A percentile compares a stretch with the other conserved stretches of the same genome.
These are phyloP conservation scores for Pyrrhura leucotis DNA, from an alignment of 2,797 vertebrate species.

Conservation along the genomic window DNA sequence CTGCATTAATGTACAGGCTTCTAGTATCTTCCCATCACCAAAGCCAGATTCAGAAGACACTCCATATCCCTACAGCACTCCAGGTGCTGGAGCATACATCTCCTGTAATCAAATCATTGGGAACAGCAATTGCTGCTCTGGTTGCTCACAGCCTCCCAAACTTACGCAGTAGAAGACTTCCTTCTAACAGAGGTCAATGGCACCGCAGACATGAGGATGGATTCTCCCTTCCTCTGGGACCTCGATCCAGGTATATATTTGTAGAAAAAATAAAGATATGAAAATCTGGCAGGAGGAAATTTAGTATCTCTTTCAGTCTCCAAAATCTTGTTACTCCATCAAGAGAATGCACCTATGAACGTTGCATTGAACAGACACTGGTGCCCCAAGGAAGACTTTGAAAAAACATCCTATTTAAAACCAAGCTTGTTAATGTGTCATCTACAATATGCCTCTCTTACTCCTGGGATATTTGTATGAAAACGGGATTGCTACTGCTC, in stretches of 20 bases:
- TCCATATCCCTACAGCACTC: neutral
- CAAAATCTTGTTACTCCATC: neutral
- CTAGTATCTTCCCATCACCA: neutral
- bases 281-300: neutral
- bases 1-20: neutral
- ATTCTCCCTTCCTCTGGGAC: neutral
- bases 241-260: neutral
- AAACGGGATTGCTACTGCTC: constrained; percentile 65
- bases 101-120: neutral
- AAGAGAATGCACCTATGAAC: constrained; percentile 21
- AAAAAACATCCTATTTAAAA: constrained; percentile 61
- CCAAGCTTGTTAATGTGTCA: constrained; percentile 70
- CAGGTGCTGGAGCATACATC: neutral
- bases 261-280: neutral
- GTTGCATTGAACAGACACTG: constrained; percentile 38
- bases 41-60: neutral
- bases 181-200: neutral
- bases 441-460: constrained; percentile 63
- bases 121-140: neutral
- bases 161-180: neutral
- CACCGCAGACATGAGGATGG: neutral
- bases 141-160: neutral
- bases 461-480: constrained; percentile 65
- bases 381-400: constrained; percentile 55
- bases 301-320: neutral